Conservation (phyloP, 2,113 vertebrate genomes). For the Eulemur rufifrons region DNA sequence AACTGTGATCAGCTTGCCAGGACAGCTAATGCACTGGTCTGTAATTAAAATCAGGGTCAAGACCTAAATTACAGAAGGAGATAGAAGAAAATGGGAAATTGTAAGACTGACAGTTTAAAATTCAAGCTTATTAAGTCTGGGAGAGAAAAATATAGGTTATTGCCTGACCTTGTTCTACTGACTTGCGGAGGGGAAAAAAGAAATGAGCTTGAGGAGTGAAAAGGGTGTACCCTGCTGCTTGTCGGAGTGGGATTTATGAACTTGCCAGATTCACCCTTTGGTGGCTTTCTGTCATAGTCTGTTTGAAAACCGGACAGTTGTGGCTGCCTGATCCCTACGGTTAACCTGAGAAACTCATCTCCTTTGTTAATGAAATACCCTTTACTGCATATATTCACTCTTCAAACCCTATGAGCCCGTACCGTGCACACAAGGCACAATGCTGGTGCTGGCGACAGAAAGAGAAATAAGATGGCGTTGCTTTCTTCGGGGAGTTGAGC, state of each 20-base stretch:
- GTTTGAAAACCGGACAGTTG: neutral
- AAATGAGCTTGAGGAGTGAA: neutral
- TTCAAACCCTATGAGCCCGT: neutral
- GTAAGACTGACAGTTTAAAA: neutral
- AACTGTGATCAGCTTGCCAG: neutral
- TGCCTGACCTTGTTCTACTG: neutral
- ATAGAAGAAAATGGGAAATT: neutral
- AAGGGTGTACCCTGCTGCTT: neutral
- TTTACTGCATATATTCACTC: fast-evolving
- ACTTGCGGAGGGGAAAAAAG: neutral
- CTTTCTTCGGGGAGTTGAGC: neutral
- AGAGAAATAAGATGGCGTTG: neutral
- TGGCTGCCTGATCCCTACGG: neutral
- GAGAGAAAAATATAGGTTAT: neutral
- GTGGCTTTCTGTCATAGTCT: neutral
- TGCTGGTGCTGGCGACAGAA: neutral
- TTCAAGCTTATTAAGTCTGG: neutral
- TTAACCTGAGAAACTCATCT: neutral
- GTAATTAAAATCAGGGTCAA: neutral
- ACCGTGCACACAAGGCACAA: neutral
- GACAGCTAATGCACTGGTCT: neutral
- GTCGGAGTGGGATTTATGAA: neutral
- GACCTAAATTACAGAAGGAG: neutral
- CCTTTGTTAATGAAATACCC: neutral
- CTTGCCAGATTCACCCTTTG: neutral